Evolutionary conservation across 2,113 vertebrate species (phyloP).

Genomic region (Oreochromis spilurus): DNA sequence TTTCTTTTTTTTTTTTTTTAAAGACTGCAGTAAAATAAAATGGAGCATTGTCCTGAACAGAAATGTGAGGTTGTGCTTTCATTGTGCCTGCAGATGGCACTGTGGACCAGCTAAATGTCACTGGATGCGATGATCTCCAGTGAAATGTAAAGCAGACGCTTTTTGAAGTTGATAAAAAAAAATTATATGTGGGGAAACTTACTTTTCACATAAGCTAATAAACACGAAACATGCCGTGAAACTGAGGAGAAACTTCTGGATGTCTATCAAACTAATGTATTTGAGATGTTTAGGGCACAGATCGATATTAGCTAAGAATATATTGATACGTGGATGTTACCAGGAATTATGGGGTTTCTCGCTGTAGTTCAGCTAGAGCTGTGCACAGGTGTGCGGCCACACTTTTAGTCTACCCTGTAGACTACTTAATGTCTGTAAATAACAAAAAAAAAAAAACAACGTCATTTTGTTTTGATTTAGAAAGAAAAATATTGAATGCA

Average conservation of each 20-base stretch:
- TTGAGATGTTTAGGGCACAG: background rate
- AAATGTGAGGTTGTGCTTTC: background rate
- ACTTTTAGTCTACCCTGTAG: background rate
- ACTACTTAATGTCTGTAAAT: accelerated
- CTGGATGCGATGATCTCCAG: background rate
- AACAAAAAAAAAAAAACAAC: accelerated
- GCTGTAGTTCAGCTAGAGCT: background rate
- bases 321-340: no score
- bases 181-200: background rate
- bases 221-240: background rate
- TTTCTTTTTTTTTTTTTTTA: background rate
- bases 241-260: background rate
- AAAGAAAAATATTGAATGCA: background rate
- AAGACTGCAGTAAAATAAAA: constrained; percentile 35
- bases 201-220: background rate
- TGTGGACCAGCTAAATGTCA: background rate
- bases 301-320: background rate
- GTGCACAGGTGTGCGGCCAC: background rate
- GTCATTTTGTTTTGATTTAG: accelerated
- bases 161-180: background rate
- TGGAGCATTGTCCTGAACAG: background rate
- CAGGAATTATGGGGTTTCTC: background rate
- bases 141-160: background rate
- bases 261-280: background rate
- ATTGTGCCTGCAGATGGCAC: constrained; percentile 37